These are phyloP conservation scores for Strigops habroptila DNA, from an alignment of 2,113 vertebrate species.

Conservation along the genomic window DNA sequence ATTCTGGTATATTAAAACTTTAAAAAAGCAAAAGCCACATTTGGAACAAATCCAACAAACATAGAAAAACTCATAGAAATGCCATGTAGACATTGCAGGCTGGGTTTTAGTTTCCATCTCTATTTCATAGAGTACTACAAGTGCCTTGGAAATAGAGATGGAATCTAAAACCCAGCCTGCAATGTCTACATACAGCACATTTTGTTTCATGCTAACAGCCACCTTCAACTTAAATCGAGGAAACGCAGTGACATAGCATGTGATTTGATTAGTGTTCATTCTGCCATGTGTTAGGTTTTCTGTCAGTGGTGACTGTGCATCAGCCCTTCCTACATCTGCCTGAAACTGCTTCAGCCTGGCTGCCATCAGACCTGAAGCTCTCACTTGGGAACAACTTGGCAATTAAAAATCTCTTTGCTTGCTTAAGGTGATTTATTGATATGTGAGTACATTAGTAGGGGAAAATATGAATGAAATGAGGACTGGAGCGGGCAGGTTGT, in stretches of 20 bases:
- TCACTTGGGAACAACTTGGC: conserved; percentile 13
- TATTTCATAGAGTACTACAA: too few species aligned
- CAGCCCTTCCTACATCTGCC: neutral
- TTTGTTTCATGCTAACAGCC: neutral
- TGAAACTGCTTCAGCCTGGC: neutral
- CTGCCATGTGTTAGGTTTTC: neutral
- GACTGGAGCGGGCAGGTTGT: neutral
- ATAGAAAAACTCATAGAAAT: neutral
- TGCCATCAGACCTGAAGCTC: neutral
- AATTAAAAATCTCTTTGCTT: neutral
- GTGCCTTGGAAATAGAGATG: too few species aligned
- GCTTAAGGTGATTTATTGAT: neutral
- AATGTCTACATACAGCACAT: too few species aligned
- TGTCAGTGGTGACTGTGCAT: neutral
- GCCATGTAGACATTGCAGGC: neutral
- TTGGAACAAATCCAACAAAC: neutral
- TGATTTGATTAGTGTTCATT: neutral
- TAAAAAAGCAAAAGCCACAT: neutral
- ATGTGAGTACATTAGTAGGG: neutral
- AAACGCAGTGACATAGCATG: too few species aligned
- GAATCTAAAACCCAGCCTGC: too few species aligned
- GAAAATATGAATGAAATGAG: neutral
- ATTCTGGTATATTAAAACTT: too few species aligned
- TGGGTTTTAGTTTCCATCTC: neutral
- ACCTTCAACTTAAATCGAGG: neutral